These are phyloP conservation scores for Pseudomyrmex flavicornis DNA, from an alignment of 1,140 invertebrate genomes.

Conservation along the genomic window DNA sequence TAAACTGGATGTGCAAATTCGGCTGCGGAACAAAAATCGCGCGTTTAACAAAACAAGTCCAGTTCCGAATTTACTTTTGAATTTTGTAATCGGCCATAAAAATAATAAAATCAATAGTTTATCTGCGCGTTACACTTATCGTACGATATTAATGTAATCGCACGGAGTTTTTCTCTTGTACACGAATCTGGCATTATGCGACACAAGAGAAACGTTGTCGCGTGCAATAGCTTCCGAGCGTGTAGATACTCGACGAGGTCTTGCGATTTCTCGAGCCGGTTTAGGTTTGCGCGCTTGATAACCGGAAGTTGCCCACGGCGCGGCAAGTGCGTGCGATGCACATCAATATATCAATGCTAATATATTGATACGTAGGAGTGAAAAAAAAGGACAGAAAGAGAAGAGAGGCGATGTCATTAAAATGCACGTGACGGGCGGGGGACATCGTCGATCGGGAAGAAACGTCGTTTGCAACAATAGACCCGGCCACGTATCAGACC, in stretches of 20 bases:
- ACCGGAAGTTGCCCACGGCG: conserved; percentile 73
- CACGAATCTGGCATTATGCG: conserved; percentile 14
- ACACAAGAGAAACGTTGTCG: not conserved
- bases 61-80: too few species aligned
- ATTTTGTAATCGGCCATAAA: too few species aligned
- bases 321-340: conserved; percentile 71
- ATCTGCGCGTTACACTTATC: not conserved
- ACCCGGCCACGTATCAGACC: conserved; percentile 71
- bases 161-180: not conserved
- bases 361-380: conserved; percentile 1
- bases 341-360: conserved; percentile 54
- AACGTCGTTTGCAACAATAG: conserved; percentile 74
- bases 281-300: conserved; percentile 9
- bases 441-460: conserved; percentile 72
- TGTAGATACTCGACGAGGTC: not conserved
- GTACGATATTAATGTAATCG: not conserved
- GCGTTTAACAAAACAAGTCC: not conserved
- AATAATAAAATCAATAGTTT: not conserved
- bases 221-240: conserved; percentile 25
- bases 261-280: conserved; percentile 7
- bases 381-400: not conserved
- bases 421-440: conserved; percentile 65
- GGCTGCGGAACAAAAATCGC: too few species aligned
- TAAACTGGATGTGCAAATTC: not conserved
- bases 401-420: conserved; percentile 66